Evolutionary conservation across 1,140 invertebrate species (phyloP).

Genomic region (Cryptotermes secundus): DNA sequence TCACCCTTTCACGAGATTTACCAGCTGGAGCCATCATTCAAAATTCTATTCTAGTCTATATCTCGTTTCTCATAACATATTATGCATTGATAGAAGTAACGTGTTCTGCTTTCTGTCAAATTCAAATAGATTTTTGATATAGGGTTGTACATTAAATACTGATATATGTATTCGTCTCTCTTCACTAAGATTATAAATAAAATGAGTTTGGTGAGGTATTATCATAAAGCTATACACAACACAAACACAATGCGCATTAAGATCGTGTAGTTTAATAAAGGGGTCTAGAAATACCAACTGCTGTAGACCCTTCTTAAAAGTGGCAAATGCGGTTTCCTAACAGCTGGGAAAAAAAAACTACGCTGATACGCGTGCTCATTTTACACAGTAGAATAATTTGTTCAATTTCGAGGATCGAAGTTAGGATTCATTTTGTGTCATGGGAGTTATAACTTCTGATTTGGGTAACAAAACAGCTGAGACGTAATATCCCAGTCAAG

Average conservation of each 20-base stretch:
- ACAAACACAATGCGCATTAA: neutral
- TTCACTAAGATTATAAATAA: neutral
- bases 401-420: neutral
- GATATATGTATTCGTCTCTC: neutral
- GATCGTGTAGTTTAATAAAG: too few species aligned
- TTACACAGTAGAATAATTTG: neutral
- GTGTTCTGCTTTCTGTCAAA: neutral
- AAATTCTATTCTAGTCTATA: slow-evolving; percentile 14
- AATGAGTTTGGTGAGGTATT: neutral
- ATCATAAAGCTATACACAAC: neutral
- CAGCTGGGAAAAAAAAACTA: neutral
- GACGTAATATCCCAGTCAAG: too few species aligned
- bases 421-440: neutral
- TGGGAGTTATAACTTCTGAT: neutral
- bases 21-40: slow-evolving; percentile 9
- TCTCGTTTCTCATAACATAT: neutral
- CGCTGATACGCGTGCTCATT: neutral
- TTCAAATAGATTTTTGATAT: slow-evolving; percentile 13
- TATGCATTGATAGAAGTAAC: neutral
- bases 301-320: neutral
- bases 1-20: neutral
- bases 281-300: neutral
- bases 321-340: neutral
- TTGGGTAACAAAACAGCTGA: too few species aligned
- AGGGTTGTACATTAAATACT: neutral